phyloP scores from a whole-genome alignment of 2,113 vertebrate species.

The Sinocyclocheilus grahami region DNA sequence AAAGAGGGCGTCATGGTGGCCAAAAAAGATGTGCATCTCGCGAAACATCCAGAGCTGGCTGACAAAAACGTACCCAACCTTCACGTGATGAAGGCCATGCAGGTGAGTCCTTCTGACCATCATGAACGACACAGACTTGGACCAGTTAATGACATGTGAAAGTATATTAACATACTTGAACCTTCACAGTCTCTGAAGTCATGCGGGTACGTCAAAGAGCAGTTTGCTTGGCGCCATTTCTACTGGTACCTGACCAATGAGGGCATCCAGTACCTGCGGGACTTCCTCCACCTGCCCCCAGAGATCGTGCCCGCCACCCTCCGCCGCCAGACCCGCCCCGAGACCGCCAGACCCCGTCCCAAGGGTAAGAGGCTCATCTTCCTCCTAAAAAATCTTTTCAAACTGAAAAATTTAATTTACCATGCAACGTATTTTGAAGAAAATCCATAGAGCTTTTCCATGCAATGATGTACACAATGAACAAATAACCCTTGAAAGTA shows the following conservation, averaged over 20 bases:
- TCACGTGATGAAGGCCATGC: constrained; percentile 99
- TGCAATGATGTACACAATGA: not conserved
- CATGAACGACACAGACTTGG: not conserved
- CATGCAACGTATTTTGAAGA: not conserved
- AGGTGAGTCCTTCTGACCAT: constrained; percentile 73
- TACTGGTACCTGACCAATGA: constrained; percentile 99
- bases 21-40: constrained; percentile 95
- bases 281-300: constrained; percentile 95
- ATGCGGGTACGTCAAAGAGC: constrained; percentile 96
- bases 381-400: not conserved
- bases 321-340: constrained; percentile 90
- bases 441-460: not conserved
- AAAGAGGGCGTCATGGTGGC: constrained; percentile 99
- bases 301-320: constrained; percentile 97
- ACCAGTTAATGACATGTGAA: not conserved
- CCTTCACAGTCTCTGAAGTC: constrained; percentile 89
- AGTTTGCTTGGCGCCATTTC: constrained; percentile 99
- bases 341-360: constrained; percentile 93
- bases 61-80: constrained; percentile 99
- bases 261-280: constrained; percentile 96
- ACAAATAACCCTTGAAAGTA: not conserved
- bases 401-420: not conserved
- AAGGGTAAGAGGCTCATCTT: constrained; percentile 80
- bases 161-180: not conserved
- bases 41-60: constrained; percentile 92